Evolutionary conservation across 2,797 vertebrate genomes (phyloP).

Genomic region (Mus minutoides): DNA sequence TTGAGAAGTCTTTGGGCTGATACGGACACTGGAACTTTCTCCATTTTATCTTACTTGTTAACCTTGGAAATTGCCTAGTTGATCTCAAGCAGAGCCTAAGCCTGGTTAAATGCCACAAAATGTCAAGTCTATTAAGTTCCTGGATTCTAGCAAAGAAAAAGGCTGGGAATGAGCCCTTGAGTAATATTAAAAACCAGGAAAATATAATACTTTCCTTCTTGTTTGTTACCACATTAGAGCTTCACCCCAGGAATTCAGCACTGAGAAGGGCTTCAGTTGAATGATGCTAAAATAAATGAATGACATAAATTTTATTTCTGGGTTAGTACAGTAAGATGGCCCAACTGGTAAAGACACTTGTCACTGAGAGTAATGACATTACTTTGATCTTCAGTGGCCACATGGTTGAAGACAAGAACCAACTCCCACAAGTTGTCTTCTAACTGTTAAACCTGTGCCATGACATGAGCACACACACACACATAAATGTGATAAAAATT

Average conservation of each 20-base stretch:
- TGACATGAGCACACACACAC: background rate
- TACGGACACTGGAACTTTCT: background rate
- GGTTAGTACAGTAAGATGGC: background rate
- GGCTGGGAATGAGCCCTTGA: background rate
- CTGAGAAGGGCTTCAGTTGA: background rate
- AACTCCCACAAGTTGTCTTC: background rate
- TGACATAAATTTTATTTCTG: conserved; percentile 17
- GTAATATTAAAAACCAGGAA: conserved; percentile 14
- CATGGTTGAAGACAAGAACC: background rate
- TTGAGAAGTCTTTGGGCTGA: background rate
- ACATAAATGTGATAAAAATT: background rate
- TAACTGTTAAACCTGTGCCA: background rate
- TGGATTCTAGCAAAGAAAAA: conserved; percentile 21
- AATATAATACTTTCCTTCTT: background rate
- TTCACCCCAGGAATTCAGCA: background rate
- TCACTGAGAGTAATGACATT: background rate
- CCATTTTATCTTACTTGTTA: conserved; percentile 43
- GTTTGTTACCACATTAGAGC: background rate
- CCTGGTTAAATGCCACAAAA: conserved; percentile 22
- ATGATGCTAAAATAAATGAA: background rate
- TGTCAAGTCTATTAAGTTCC: conserved; percentile 21
- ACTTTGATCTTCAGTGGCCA: background rate
- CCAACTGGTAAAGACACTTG: background rate
- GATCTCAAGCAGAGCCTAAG: background rate
- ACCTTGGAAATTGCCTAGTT: background rate